Percentiles rank a stretch among this genome's conserved stretches.
These are phyloP conservation scores for Himalopsyche phryganea DNA, from an alignment of 1,140 invertebrate species.

Conservation along the genomic window DNA sequence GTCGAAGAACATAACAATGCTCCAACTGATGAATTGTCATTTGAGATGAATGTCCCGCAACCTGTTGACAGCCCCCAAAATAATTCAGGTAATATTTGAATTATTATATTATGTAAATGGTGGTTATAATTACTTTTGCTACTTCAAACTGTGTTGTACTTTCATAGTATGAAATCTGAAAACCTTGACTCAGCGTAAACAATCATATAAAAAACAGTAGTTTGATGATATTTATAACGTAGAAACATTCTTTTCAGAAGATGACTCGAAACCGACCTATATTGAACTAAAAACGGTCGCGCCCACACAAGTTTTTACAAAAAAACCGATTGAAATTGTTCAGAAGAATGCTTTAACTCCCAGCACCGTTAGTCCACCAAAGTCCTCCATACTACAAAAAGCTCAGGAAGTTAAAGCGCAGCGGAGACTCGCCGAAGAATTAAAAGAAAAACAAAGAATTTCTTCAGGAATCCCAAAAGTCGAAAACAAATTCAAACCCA, in stretches of 20 bases:
- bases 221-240: no score
- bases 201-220: no score
- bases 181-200: no score
- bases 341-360: conserved; percentile 18
- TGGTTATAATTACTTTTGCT: no score
- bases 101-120: no score
- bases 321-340: conserved; percentile 6
- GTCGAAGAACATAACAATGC: neutral
- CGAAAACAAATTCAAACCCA: no score
- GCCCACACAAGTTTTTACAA: conserved; percentile 20
- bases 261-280: conserved; percentile 38
- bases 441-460: conserved; percentile 11
- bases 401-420: conserved; percentile 41
- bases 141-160: no score
- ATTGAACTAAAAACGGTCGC: conserved; percentile 39
- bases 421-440: conserved; percentile 10
- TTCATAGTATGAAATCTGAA: no score
- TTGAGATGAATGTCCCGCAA: conserved; percentile 4
- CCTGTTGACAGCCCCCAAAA: conserved; percentile 4
- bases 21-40: neutral
- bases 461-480: no score
- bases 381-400: conserved; percentile 38
- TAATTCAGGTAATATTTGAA: no score
- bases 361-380: neutral
- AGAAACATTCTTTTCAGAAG: conserved; percentile 41